Conservation (phyloP, 2,888 invertebrate species). For the Incurvaria masculella region DNA sequence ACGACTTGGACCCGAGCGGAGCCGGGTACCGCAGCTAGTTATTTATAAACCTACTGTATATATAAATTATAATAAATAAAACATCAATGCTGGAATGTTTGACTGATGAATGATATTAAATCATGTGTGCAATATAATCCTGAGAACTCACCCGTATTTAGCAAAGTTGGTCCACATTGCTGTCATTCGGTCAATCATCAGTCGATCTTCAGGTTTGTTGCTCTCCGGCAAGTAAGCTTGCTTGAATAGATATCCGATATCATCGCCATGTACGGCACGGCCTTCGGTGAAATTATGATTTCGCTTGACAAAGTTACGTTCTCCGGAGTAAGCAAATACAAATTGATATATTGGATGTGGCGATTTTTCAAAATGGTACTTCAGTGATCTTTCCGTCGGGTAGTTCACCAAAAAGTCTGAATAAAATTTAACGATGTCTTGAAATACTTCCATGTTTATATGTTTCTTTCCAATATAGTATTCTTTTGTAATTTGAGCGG, state of each 20-base stretch:
- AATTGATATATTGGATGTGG: constrained; percentile 27
- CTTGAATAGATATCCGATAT: constrained; percentile 30
- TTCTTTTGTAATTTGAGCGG: constrained; percentile 15
- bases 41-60: too few relatives aligned
- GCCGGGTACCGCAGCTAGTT: too few relatives aligned
- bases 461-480: constrained; percentile 30
- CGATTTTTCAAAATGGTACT: constrained; percentile 21
- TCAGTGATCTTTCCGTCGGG: constrained; percentile 25
- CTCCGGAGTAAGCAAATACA: constrained; percentile 29
- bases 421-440: constrained; percentile 23
- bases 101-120: too few relatives aligned
- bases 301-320: constrained; percentile 20
- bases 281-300: constrained; percentile 17
- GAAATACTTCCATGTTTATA: constrained; percentile 17
- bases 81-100: too few relatives aligned
- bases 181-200: not conserved
- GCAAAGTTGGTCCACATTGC: constrained; percentile 1
- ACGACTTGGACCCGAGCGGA: too few relatives aligned
- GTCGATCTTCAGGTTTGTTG: constrained; percentile 3
- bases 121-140: too few relatives aligned
- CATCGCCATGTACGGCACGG: constrained; percentile 28
- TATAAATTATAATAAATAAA: too few relatives aligned
- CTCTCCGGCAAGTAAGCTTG: constrained; percentile 9
- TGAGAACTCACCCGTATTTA: constrained; percentile 1
- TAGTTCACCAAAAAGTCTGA: constrained; percentile 28